Evolutionary conservation across 1,140 invertebrate genomes (phyloP), one percentile per base, ranked within the genome.

Genomic region (Cotesia typhae): DNA sequence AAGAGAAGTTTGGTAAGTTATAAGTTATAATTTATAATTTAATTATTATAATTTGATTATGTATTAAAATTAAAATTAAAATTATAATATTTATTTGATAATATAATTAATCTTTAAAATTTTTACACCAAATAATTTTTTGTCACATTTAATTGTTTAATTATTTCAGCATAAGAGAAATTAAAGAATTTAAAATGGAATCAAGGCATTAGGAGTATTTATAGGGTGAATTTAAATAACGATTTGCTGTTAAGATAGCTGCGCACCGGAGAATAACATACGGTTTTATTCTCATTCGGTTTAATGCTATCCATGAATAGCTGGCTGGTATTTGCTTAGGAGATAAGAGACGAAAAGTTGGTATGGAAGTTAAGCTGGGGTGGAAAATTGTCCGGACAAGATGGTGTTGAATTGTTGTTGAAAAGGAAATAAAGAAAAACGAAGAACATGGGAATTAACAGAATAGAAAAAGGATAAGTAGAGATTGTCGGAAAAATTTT

Each of bases 241-340:
- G 41, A 47, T 47, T 47, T 47, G 41, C 10, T 47, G 41, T 47
- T 47, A 47, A 47, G 41, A 47, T 47, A 47, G 10, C 41, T 9
- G 41, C 66, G 55, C 68, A 73, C 68, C 65, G 60, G 68, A 53
- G 67, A 73, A 65, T 69, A 73, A 65, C 61, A 65, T 57, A 41
- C 41, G 52, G 47, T 28, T 12, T 67, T 28, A 67, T 51, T 51
- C 66, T 67, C 41, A 47, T 47, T 47, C 66, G 66, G 53, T 35
- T 67, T 55, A 67, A 67, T 67, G 64, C 35, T 47, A 53, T 10
- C 64, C 64, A 66, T 28, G 28, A 28, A 47, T 66, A 28, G 52
- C 51, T 66, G 47, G 66, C 0, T 59, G 17, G 57, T 59, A 59
- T 59, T 67, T 53, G 20, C 51, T 12, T 7, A 7, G 12, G 28